Evolutionary conservation across 2,888 invertebrate species (phyloP), one percentile per base, ranked within the genome.

Genomic region (Amphipoea lucens): DNA sequence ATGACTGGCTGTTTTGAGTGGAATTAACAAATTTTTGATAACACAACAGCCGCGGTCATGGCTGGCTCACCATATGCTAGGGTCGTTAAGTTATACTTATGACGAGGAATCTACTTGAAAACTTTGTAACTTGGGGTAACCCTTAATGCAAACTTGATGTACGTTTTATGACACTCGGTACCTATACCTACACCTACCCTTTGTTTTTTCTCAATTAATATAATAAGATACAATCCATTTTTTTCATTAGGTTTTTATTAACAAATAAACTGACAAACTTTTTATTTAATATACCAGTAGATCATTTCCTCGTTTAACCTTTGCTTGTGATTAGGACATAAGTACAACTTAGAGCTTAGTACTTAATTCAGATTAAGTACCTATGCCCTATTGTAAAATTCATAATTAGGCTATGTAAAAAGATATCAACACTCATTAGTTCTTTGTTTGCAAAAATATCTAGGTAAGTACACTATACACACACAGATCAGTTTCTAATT

Each of bases 1-100:
- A 95, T 96, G 96, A 96, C 95, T 95, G 91, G 93, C 92, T 94
- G 94, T 95, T 96, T 95, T 94, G 93, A 93, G 94, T 94, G 90
- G 91, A 80, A 95, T 95, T 95, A 95, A 94, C 93, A 91, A 93
- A 93, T 91, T 94, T 92, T 90, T 93, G 93, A 93, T 93, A 94
- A 92, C 87, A 89, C 88, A 87, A 88, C 91, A 91, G 91, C 89
- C 87, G 90, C 88, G 76, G 76, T 87, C 83, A 81, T 82, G 84
- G 76, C 74, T 82, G 89, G 78, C 89, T 84, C 91, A 82, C 94
- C 96, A 96, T 96, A 94, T 95, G 95, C 87, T 88, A 78, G 86
- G 89, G 89, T 93, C 92, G 94, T 94, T 94, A 93, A 86, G 79
- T 79, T 62, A 78, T 83, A 62, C 14, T 14, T 62, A 87, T 80